Evolutionary conservation across 2,797 vertebrate species (phyloP), one percentile per base, ranked within the genome.

Genomic region (Cephalopachus bancanus): DNA sequence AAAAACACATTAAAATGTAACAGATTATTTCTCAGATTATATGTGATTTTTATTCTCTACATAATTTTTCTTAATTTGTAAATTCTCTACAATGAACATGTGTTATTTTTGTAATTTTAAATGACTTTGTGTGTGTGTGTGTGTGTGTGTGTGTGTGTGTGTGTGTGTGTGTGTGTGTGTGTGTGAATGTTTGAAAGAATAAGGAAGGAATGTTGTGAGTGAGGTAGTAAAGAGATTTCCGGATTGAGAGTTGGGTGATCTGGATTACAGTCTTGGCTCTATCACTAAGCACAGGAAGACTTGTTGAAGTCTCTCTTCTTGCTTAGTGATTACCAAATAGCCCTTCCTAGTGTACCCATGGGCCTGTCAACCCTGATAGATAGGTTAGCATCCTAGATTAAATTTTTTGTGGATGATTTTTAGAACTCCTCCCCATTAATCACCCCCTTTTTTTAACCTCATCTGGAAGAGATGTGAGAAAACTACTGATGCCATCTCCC

Each of bases 381-480:
- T 28, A 19, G 57, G 72, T 80, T 96, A 55, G 87, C 11, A 12
- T 72, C 96, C 91, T 91, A 96, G 84, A n/a, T 95, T 95, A 78
- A 75, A 94, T 96, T 72, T 64, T 55, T 9, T 14, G 5, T 95
- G 89, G 71, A 28, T 94, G 79, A 97, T 91, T 88, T 96, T 96
- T 8, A 0, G 28, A 71, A 37, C 37, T 84, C 15, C 26, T 89
- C 22, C 30, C 44, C 64, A 4, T 72, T 96, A 62, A 7, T 94
- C 51, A 90, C 67, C 62, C 3, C 1, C 93, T 96, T 96, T 97
- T 80, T 37, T 59, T 55, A 89, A 44, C 44, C 83, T 91, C 88
- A 95, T 62, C 64, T 37, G 83, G n/a, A 97, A 96, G 80, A 87
- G 81, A 97, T 53, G 22, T 91, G 79, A 93, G n/a, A 78, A 37